Conservation (phyloP, 2,888 invertebrate species). For the Heteropelma amictum region DNA sequence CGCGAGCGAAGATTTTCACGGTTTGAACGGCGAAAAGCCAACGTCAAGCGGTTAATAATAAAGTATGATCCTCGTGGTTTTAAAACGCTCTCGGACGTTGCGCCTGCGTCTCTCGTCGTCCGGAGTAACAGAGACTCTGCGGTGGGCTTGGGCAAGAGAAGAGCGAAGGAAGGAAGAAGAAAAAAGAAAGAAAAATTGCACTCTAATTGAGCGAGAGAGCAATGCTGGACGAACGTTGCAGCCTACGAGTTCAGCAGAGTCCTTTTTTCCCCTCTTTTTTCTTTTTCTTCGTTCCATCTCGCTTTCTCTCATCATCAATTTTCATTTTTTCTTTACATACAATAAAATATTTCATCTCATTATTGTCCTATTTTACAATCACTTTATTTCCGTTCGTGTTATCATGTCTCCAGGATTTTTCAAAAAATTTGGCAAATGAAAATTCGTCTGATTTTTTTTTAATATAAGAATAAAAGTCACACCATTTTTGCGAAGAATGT, state of each 20-base stretch:
- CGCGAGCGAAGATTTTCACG: slow-evolving; percentile 39
- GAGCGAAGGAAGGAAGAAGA: not conserved
- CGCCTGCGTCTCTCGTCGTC: not conserved
- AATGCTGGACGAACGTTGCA: no score
- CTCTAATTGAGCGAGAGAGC: slow-evolving; percentile 55
- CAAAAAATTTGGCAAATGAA: no score
- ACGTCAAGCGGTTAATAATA: slow-evolving; percentile 54
- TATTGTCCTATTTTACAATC: no score
- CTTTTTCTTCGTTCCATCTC: not conserved
- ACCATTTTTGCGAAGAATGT: no score
- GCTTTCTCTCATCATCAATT: not conserved
- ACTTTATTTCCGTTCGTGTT: no score
- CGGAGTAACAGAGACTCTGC: slow-evolving; percentile 17
- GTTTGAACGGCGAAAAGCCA: slow-evolving; percentile 34
- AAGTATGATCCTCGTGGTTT: slow-evolving; percentile 34
- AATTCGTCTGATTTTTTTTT: no score
- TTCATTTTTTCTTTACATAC: not conserved
- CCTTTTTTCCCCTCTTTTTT: slow-evolving; percentile 9
- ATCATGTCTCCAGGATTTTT: no score
- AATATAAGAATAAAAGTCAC: no score
- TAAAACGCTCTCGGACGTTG: not conserved
- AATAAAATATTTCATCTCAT: no score
- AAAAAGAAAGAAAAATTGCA: slow-evolving; percentile 46
- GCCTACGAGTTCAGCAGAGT: slow-evolving; percentile 18
- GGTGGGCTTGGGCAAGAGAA: slow-evolving; percentile 36